A percentile compares a stretch with the other conserved stretches of the same genome.
These are phyloP conservation scores for Scatophagus argus DNA, from an alignment of 2,113 vertebrate species.

Conservation along the genomic window DNA sequence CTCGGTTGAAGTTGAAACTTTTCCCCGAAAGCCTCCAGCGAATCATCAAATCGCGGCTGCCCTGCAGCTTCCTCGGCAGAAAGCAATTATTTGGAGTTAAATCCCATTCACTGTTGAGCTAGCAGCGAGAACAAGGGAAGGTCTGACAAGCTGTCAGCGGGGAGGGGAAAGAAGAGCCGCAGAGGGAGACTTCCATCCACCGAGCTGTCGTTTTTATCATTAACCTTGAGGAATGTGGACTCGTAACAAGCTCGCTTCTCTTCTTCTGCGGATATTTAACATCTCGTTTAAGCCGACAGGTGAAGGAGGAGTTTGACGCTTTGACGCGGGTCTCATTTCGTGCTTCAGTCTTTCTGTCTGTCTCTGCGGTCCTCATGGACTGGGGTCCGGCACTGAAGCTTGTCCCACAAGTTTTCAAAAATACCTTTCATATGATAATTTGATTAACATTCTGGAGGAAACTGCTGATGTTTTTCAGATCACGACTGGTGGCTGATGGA, in stretches of 20 bases:
- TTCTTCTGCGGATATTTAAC: conserved; percentile 24
- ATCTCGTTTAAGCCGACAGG: conserved; percentile 6
- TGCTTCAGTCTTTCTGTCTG: too few relatives aligned
- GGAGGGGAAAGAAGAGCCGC: conserved; percentile 15
- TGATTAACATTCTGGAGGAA: neutral
- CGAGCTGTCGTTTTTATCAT: conserved; percentile 33
- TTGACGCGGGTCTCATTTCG: neutral
- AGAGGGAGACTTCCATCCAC: conserved; percentile 17
- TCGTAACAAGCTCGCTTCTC: conserved; percentile 17
- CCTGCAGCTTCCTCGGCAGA: conserved; percentile 14
- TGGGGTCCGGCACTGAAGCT: neutral
- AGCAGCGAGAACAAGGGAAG: conserved; percentile 40
- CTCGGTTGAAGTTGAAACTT: conserved; percentile 25
- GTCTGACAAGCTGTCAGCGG: conserved; percentile 54
- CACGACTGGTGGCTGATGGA: neutral
- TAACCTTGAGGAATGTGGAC: conserved; percentile 45
- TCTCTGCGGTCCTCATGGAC: neutral
- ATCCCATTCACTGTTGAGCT: conserved; percentile 43
- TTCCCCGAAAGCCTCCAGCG: conserved; percentile 18
- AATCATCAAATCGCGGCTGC: conserved; percentile 6
- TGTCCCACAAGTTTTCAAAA: neutral
- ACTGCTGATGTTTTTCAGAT: neutral
- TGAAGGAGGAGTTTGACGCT: conserved; percentile 13
- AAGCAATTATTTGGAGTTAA: conserved; percentile 63
- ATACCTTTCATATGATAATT: neutral